Percentiles rank a stretch among this genome's conserved stretches.
Evolutionary conservation across 1,140 invertebrate genomes (phyloP).

Genomic region (Eciton burchellii): DNA sequence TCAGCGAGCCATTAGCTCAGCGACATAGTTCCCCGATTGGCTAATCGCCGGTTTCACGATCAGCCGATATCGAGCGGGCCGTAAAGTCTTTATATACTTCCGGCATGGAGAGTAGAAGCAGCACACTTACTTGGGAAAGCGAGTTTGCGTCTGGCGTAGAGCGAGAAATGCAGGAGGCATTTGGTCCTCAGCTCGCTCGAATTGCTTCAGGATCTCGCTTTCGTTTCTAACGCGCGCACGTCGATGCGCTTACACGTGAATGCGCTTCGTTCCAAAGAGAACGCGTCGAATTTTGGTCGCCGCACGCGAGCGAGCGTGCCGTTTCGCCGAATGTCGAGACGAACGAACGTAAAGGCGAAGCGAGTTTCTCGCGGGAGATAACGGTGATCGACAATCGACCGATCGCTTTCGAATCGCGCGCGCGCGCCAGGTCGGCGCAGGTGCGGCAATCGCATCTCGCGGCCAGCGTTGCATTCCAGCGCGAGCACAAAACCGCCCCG

Average conservation of each 20-base stretch:
- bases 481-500: slow-evolving; percentile 37
- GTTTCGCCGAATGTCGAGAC: background rate
- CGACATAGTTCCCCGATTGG: slow-evolving; percentile 36
- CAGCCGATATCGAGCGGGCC: background rate
- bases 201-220: no score
- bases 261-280: no score
- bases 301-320: background rate
- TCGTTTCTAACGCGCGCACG: no score
- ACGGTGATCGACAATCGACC: background rate
- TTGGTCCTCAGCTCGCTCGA: no score
- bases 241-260: no score
- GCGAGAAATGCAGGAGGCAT: no score
- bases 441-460: slow-evolving; percentile 42
- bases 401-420: slow-evolving; percentile 24
- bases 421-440: background rate
- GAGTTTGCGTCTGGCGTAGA: no score
- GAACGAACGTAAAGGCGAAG: background rate
- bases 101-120: no score
- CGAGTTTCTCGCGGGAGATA: background rate
- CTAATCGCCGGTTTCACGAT: background rate
- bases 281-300: background rate
- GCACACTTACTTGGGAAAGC: no score
- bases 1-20: background rate
- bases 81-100: no score
- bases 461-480: slow-evolving; percentile 53